Evolutionary conservation across 1,140 invertebrate species (phyloP).

Genomic region (Chrysoperla carnea): DNA sequence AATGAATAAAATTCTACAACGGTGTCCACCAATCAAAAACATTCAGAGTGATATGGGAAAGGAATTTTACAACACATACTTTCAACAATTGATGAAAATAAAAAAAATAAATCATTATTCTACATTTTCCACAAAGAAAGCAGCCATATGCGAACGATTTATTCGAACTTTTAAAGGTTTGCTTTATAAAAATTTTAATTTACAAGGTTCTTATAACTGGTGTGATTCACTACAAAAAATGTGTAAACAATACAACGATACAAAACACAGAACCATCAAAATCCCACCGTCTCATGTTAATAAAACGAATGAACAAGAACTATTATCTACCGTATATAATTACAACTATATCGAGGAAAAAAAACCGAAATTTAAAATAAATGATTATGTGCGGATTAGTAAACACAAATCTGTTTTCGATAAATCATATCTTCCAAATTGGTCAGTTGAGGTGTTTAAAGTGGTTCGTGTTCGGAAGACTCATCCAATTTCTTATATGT

Average conservation of each 20-base stretch:
- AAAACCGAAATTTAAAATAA: slow-evolving; percentile 12
- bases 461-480: slow-evolving; percentile 15
- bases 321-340: slow-evolving; percentile 8
- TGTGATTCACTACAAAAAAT: slow-evolving; percentile 13
- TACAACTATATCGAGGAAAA: slow-evolving; percentile 5
- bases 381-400: slow-evolving; percentile 19
- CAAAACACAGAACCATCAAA: slow-evolving; percentile 16
- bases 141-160: slow-evolving; percentile 22
- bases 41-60: slow-evolving; percentile 14
- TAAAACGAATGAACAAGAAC: slow-evolving; percentile 2
- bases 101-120: slow-evolving; percentile 16
- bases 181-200: slow-evolving; percentile 20
- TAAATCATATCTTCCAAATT: slow-evolving; percentile 23
- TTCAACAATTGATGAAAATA: slow-evolving; percentile 14
- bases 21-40: slow-evolving; percentile 2
- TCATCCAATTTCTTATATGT: slow-evolving; percentile 16
- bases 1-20: slow-evolving; percentile 1
- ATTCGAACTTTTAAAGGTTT: slow-evolving; percentile 22
- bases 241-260: slow-evolving; percentile 16
- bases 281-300: slow-evolving; percentile 13
- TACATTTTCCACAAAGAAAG: slow-evolving; percentile 20
- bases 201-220: slow-evolving; percentile 15
- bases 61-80: slow-evolving; percentile 17
- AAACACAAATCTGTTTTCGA: slow-evolving; percentile 21
- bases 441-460: slow-evolving; percentile 22